Evolutionary conservation across 2,797 vertebrate genomes (phyloP).

Genomic region (Smutsia temminckii): DNA sequence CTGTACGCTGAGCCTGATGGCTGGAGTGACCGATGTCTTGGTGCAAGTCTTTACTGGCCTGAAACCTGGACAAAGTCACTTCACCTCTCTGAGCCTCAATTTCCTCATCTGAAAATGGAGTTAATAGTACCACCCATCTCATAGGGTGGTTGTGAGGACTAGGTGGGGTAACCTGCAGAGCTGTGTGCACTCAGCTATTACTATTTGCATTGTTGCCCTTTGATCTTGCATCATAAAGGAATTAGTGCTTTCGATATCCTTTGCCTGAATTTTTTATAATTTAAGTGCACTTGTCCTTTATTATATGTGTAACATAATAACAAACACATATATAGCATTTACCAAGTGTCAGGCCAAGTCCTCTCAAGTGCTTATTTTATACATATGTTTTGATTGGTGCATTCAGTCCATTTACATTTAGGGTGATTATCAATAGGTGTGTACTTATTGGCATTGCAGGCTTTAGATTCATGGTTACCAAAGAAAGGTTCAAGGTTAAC

Average conservation of each 20-base stretch:
- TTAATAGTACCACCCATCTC: background rate
- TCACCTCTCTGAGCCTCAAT: background rate
- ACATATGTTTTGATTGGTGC: too few relatives aligned
- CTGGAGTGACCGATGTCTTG: background rate
- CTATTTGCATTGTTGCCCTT: background rate
- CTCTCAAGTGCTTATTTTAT: background rate
- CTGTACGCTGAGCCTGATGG: background rate
- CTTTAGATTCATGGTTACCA: too few relatives aligned
- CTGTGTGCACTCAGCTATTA: background rate
- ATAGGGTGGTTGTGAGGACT: background rate
- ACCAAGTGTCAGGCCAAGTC: background rate
- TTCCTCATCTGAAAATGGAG: slow-evolving; percentile 3
- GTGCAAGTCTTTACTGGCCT: background rate
- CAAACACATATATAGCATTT: background rate
- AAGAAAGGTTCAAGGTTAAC: too few relatives aligned
- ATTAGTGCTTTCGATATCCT: background rate
- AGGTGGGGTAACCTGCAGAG: background rate
- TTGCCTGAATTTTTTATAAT: slow-evolving; percentile 28
- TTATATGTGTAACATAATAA: background rate
- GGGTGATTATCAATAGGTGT: too few relatives aligned
- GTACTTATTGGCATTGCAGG: too few relatives aligned
- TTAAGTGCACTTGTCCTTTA: background rate
- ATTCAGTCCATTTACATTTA: too few relatives aligned
- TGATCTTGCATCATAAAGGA: slow-evolving; percentile 1
- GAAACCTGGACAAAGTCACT: background rate